Conservation (phyloP, 1,140 invertebrate species). For the Drosophila azteca region DNA sequence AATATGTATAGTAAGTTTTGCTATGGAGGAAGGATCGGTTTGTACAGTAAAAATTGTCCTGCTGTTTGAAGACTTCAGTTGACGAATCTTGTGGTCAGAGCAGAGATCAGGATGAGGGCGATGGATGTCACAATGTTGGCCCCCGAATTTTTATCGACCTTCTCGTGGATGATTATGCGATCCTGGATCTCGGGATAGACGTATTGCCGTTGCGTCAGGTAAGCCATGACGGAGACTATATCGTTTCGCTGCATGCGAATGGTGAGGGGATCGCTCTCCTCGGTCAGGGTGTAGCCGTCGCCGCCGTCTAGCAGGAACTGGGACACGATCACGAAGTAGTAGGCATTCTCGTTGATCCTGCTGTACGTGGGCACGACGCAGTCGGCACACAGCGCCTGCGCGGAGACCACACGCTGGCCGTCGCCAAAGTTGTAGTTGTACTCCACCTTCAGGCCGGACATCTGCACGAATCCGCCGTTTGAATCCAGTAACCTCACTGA, state of each 20-base stretch:
- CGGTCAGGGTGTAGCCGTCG: slow-evolving; percentile 54
- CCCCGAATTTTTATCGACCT: slow-evolving; percentile 19
- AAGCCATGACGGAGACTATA: slow-evolving; percentile 51
- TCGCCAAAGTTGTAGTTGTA: slow-evolving; percentile 85
- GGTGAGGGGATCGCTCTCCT: slow-evolving; percentile 22
- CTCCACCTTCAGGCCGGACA: slow-evolving; percentile 86
- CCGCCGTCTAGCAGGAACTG: slow-evolving; percentile 63
- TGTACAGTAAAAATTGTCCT: no score
- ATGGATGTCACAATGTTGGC: slow-evolving; percentile 45
- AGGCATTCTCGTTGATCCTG: slow-evolving; percentile 79
- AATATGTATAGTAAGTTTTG: neutral
- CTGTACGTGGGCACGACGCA: slow-evolving; percentile 84
- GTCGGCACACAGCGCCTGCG: slow-evolving; percentile 84
- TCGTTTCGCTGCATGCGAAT: slow-evolving; percentile 50
- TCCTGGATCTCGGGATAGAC: slow-evolving; percentile 85
- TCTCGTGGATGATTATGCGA: slow-evolving; percentile 79
- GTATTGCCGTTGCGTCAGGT: slow-evolving; percentile 69
- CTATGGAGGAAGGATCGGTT: neutral
- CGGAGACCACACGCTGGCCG: slow-evolving; percentile 84
- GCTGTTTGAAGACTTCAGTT: slow-evolving; percentile 2
- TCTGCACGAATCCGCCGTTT: slow-evolving; percentile 86
- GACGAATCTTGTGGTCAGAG: slow-evolving; percentile 30
- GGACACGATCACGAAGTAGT: slow-evolving; percentile 85
- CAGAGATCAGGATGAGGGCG: slow-evolving; percentile 41
- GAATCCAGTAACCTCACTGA: slow-evolving; percentile 84